Evolutionary conservation across 2,113 vertebrate species (phyloP).

Genomic region (Charadrius vociferus): DNA sequence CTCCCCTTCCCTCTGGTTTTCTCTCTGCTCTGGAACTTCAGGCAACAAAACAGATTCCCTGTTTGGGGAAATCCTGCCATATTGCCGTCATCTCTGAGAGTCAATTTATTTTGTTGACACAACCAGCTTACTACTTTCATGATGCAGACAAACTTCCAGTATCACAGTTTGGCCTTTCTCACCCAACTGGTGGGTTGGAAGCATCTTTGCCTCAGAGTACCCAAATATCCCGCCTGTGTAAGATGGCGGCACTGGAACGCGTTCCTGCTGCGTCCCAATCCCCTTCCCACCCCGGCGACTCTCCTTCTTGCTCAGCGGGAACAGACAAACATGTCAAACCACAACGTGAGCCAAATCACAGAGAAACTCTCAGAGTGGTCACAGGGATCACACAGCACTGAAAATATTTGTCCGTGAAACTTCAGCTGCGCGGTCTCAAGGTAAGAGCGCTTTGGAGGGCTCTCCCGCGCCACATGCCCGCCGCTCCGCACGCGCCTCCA

Average conservation of each 20-base stretch:
- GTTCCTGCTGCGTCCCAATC: rapidly evolving
- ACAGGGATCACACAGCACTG: background rate
- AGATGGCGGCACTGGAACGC: background rate
- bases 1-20: background rate
- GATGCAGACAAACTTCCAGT: background rate
- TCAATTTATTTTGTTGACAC: background rate
- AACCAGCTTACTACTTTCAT: background rate
- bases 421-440: background rate
- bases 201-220: background rate
- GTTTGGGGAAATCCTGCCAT: background rate
- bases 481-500: background rate
- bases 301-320: background rate
- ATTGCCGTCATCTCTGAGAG: background rate
- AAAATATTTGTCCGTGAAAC: background rate
- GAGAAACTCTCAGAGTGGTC: background rate
- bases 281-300: background rate
- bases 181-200: background rate
- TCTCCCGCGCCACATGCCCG: background rate
- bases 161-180: background rate
- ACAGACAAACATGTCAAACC: background rate
- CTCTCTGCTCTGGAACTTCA: background rate
- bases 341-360: background rate
- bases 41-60: background rate
- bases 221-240: rapidly evolving
- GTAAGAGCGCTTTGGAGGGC: background rate